Evolutionary conservation across 2,797 vertebrate genomes (phyloP), one percentile per base, ranked within the genome.

Genomic region (Siniperca scherzeri): DNA sequence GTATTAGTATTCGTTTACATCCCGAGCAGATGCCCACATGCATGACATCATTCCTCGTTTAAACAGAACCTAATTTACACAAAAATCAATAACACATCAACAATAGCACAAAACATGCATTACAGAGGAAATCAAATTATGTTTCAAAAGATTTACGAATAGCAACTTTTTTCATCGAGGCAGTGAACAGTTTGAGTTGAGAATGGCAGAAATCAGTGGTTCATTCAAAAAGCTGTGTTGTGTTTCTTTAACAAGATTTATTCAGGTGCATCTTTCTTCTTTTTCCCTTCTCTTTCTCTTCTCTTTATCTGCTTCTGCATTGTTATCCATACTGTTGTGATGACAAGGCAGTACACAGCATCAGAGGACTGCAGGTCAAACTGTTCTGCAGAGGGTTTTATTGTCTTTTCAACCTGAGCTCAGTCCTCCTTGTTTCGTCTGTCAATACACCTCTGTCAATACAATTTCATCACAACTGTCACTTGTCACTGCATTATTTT

Each of bases 181-280:
- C 50, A 64, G 50, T 61, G 60, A 73, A 48, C n/a, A 2, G 27
- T 11, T 60, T 0, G 14, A 64, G 33, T 8, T 19, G 46, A 56
- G 38, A 48, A 38, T 2, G 60, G 10, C 19, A 46, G 13, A 72
- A 55, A 77, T 77, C 46, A 46, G 36, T 48, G 22, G 30, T 52
- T 48, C n/a, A 75, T 68, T 76, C 16, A 65, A 48, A 36, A 21
- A 27, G 19, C 50, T 60, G 25, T 62, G 30, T 71, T 52, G 25
- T 30, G 7, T 42, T 14, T 22, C n/a, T 48, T 36, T 46, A 21
- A 62, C 4, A 17, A 14, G 22, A 22, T 62, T 8, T 64, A 11
- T 50, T 59, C 60, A 50, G 19, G 2, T 36, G 2, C 40, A 33
- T 50, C 2, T 25, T 22, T n/a, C n/a, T 52, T 44, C 7, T 1